phyloP scores from a whole-genome alignment of 2,113 vertebrate species.

The Pygoscelis adeliae region DNA sequence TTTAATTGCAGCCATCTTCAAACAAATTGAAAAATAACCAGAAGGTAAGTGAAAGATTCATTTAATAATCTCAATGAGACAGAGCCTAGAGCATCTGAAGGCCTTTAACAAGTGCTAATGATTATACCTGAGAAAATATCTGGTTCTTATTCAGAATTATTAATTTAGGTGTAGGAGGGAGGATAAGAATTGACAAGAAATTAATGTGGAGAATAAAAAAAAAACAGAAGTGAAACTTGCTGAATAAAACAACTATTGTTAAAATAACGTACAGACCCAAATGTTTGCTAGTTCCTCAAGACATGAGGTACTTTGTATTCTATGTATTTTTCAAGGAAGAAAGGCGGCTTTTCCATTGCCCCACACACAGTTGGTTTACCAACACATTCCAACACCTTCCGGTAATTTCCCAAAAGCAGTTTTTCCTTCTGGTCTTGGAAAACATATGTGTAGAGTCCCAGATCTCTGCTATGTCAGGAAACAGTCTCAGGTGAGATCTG shows the following conservation, averaged over 20 bases:
- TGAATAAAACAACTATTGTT: not conserved
- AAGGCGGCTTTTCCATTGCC: not conserved
- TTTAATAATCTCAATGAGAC: constrained; percentile 57
- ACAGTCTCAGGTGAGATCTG: not conserved
- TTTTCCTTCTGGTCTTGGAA: not conserved
- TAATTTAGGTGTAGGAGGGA: not conserved
- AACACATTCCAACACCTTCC: not conserved
- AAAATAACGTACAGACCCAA: not conserved
- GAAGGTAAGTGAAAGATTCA: constrained; percentile 43
- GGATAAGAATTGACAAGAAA: not conserved
- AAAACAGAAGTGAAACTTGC: not conserved
- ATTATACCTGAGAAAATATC: constrained; percentile 46
- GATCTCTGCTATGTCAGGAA: not conserved
- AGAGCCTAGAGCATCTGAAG: constrained; percentile 25
- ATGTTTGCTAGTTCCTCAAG: not conserved
- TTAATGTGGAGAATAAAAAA: not conserved
- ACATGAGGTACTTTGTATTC: not conserved
- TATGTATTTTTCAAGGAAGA: not conserved
- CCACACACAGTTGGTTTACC: not conserved
- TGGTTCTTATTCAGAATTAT: constrained; percentile 32
- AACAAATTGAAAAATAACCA: constrained; percentile 59
- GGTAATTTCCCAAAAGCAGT: not conserved
- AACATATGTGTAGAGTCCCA: not conserved
- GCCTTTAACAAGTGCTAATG: constrained; percentile 51
- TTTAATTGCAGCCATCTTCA: constrained; percentile 56